phyloP scores from a whole-genome alignment of 2,113 vertebrate genomes.

The Blennius ocellaris region DNA sequence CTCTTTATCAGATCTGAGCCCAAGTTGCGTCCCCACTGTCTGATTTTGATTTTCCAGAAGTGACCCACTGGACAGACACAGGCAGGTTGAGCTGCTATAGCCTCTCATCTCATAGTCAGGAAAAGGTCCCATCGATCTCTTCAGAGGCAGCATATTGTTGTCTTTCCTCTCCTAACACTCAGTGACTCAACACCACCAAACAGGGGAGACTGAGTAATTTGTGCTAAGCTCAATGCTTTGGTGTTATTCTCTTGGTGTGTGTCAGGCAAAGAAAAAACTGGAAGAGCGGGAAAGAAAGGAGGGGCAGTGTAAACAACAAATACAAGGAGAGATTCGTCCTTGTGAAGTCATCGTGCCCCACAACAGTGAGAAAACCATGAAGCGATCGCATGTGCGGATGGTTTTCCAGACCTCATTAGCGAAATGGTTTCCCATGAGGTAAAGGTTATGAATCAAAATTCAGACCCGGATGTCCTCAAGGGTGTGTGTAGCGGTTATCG shows the following conservation, averaged over 20 bases:
- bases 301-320: slow-evolving; percentile 1
- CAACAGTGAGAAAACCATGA: slow-evolving; percentile 24
- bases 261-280: background rate
- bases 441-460: slow-evolving; percentile 32
- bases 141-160: slow-evolving; percentile 37
- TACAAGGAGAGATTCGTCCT: slow-evolving; percentile 9
- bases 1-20: slow-evolving; percentile 52
- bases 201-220: slow-evolving; percentile 55
- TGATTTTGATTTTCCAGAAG: slow-evolving; percentile 36
- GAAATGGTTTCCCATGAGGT: slow-evolving; percentile 24
- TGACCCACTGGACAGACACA: slow-evolving; percentile 36
- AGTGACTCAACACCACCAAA: slow-evolving; percentile 35
- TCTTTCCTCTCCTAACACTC: slow-evolving; percentile 23
- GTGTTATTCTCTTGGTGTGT: slow-evolving; percentile 33
- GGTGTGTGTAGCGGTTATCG: slow-evolving; percentile 9
- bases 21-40: slow-evolving; percentile 38
- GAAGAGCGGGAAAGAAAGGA: background rate
- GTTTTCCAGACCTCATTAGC: slow-evolving; percentile 50
- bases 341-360: slow-evolving; percentile 10
- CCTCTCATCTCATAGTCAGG: slow-evolving; percentile 43
- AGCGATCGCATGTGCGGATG: slow-evolving; percentile 27
- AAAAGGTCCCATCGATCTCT: slow-evolving; percentile 47
- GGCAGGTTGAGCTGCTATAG: slow-evolving; percentile 29
- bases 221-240: slow-evolving; percentile 3
- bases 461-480: background rate